Conservation (phyloP, 2,113 vertebrate genomes). For the Elachura formosa region DNA sequence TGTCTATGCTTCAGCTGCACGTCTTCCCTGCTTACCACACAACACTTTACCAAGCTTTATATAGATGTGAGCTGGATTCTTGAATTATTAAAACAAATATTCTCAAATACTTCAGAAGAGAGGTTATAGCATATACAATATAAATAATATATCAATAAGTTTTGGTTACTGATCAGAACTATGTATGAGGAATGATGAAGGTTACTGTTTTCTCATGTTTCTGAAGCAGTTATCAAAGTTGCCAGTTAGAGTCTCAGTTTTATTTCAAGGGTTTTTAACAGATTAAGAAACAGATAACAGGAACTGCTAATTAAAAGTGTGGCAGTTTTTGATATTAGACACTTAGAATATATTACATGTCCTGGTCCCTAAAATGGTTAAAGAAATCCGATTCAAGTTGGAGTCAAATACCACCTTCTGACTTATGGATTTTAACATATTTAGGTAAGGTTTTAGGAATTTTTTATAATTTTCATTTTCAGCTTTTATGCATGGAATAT, state of each 20-base stretch:
- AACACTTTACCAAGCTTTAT: background rate
- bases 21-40: background rate
- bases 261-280: background rate
- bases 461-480: background rate
- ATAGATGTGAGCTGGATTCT: background rate
- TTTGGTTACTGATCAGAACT: background rate
- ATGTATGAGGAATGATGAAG: background rate
- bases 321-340: conserved; percentile 20
- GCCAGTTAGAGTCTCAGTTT: background rate
- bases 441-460: background rate
- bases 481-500: background rate
- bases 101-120: background rate
- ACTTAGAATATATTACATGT: background rate
- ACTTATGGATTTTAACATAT: background rate
- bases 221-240: background rate
- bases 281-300: background rate
- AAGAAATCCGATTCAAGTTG: background rate
- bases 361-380: background rate
- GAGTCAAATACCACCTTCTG: background rate
- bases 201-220: background rate
- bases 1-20: background rate
- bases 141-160: background rate
- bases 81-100: background rate
- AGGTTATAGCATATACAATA: background rate
- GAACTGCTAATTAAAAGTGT: conserved; percentile 25